Percentiles rank a stretch among this genome's conserved stretches.
phyloP scores from a whole-genome alignment of 1,140 invertebrate genomes.

The Oryzaephilus surinamensis region DNA sequence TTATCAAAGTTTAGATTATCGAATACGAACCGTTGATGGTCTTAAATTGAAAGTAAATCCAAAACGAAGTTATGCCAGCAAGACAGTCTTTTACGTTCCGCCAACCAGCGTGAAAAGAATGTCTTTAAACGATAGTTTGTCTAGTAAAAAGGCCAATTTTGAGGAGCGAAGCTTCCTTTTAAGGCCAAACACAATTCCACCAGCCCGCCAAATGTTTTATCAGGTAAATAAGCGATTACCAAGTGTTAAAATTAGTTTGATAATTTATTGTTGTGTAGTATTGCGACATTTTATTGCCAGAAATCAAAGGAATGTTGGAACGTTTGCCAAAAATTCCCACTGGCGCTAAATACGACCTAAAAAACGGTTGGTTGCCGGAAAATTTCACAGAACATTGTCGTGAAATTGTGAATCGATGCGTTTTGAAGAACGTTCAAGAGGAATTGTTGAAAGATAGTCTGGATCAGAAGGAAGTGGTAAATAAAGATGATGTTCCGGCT shows the following conservation, averaged over 20 bases:
- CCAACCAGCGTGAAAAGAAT: conserved; percentile 4
- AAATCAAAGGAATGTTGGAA: conserved; percentile 69
- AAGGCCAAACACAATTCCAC: conserved; percentile 56
- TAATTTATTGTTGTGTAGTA: too few relatives aligned
- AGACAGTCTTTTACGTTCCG: conserved; percentile 32
- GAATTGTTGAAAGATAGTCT: conserved; percentile 28
- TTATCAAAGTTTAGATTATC: conserved; percentile 81
- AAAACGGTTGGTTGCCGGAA: conserved; percentile 63
- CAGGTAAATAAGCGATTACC: too few relatives aligned
- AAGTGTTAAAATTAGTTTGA: not conserved
- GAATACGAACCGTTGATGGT: conserved; percentile 56
- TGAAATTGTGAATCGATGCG: conserved; percentile 53
- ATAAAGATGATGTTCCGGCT: conserved; percentile 6
- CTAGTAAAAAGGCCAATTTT: conserved; percentile 33
- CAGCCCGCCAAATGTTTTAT: conserved; percentile 72
- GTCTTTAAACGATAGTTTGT: conserved; percentile 39
- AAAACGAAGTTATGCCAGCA: conserved; percentile 44
- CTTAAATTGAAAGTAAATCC: conserved; percentile 42
- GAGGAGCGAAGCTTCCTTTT: conserved; percentile 45
- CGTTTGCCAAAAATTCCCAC: conserved; percentile 52
- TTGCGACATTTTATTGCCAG: conserved; percentile 75
- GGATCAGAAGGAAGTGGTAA: conserved; percentile 7
- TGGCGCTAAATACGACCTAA: conserved; percentile 54
- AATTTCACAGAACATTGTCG: conserved; percentile 56
- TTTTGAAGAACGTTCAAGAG: conserved; percentile 45